Percentiles rank a stretch among this genome's conserved stretches.
These are phyloP conservation scores for Apotomis capreana DNA, from an alignment of 2,888 invertebrate genomes.

Conservation along the genomic window DNA sequence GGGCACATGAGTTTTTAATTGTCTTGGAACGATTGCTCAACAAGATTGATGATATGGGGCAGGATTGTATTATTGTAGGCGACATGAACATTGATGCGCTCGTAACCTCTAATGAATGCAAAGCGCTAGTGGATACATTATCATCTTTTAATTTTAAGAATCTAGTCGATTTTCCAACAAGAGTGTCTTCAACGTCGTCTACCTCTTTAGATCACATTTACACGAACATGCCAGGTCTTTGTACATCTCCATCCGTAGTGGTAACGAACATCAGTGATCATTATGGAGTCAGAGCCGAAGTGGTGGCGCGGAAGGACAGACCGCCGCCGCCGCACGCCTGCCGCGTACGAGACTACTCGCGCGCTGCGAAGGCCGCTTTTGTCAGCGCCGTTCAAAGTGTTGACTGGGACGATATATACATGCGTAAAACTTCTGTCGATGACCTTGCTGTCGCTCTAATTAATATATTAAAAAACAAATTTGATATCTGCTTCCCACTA, in stretches of 20 bases:
- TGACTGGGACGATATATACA: too few relatives aligned
- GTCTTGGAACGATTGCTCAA: not conserved
- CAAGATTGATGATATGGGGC: not conserved
- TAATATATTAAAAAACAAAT: too few relatives aligned
- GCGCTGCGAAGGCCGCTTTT: too few relatives aligned
- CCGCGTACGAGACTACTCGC: too few relatives aligned
- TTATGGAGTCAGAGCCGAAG: too few relatives aligned
- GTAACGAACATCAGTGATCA: not conserved
- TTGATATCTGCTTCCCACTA: too few relatives aligned
- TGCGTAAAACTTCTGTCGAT: too few relatives aligned
- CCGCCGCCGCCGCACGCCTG: too few relatives aligned
- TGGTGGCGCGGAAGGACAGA: too few relatives aligned
- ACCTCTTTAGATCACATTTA: conserved; percentile 25
- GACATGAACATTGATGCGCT: too few relatives aligned
- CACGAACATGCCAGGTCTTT: not conserved
- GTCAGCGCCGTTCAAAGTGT: too few relatives aligned
- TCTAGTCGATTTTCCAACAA: conserved; percentile 15
- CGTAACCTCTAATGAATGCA: not conserved
- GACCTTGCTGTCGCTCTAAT: too few relatives aligned
- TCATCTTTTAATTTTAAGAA: not conserved
- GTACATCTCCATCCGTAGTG: not conserved
- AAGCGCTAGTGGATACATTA: not conserved
- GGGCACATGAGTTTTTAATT: not conserved
- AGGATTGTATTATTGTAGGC: conserved; percentile 4
- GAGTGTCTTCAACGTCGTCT: not conserved